Base-by-base conservation (phyloP, 1,140 invertebrate genomes). In the Coenobita brevimanus region DNA sequence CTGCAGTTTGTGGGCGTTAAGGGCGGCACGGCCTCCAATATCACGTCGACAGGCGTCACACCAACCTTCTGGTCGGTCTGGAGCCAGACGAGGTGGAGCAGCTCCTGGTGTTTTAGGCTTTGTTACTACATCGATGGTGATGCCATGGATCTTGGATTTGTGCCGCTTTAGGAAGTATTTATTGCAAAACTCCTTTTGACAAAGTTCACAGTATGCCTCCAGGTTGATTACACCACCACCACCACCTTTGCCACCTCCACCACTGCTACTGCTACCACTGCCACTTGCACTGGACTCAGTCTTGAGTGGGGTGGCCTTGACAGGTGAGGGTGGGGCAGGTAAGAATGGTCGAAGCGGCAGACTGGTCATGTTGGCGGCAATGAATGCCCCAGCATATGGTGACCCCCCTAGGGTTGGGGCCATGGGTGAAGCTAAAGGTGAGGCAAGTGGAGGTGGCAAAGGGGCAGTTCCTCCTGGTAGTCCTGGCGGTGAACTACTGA, bases 181-280 rank as follows among this genome's bases (percentile, higher is more conserved):
- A 92, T 96, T 96, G 92, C 95, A 96, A 88, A 95, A 94, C 90
- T 95, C 94, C 91, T 96, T 95, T 91, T 95, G 95, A 91, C 95
- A 96, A 83, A 94, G 92, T 88, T 93, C 93, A 90, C 93, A 94
- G 87, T 92, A 93, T n/a, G 93, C 92, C 89, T 93, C 93, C 27
- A 90, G 89, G 69, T 91, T 91, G 43, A 90, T 90, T 67, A 91
- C 41, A 21, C 71, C 71, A 41, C 71, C 38, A 10, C 71, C 38
- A 6, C 36, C 21, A n/a, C 8, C 38, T 15, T 38, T n/a, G 8
- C 13, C 21, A n/a, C 71, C 38, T 24, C 73, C 73, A 76, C 73
- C n/a, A 15, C n/a, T 41, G 4, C 73, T 46, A 8, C 73, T 46
- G 3, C 33, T 24, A 0, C 73, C n/a, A 4, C 73, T 27, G 1